A percentile compares a stretch with the other conserved stretches of the same genome.
phyloP scores from a whole-genome alignment of 2,888 invertebrate species.

The Noctua fimbriata region DNA sequence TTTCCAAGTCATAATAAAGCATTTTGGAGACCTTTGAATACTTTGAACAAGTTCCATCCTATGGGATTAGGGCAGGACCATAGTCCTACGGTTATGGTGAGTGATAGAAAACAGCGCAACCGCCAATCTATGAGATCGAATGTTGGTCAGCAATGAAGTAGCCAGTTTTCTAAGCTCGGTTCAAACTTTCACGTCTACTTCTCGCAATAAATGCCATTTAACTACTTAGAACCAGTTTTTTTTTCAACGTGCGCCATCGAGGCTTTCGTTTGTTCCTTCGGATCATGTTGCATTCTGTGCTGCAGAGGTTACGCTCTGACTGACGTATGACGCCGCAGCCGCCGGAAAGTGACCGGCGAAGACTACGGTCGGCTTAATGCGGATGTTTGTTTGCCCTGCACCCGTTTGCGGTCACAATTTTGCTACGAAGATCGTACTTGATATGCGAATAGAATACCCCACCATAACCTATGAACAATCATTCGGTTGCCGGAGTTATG shows the following conservation, averaged over 20 bases:
- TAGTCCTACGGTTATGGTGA: neutral
- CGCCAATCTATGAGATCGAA: slow-evolving; percentile 25
- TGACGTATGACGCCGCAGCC: slow-evolving; percentile 61
- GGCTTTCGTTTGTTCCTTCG: slow-evolving; percentile 73
- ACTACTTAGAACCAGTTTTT: slow-evolving; percentile 79
- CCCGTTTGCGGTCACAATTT: slow-evolving; percentile 34
- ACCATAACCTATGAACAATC: slow-evolving; percentile 1
- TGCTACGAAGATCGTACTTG: neutral
- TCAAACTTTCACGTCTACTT: slow-evolving; percentile 81
- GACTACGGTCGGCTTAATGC: slow-evolving; percentile 37
- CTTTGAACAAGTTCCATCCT: slow-evolving; percentile 1
- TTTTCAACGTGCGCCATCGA: slow-evolving; percentile 59
- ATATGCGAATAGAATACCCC: neutral
- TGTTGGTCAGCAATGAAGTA: slow-evolving; percentile 72
- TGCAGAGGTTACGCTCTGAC: slow-evolving; percentile 71
- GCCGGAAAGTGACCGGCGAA: slow-evolving; percentile 64
- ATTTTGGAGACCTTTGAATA: neutral
- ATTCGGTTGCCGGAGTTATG: neutral
- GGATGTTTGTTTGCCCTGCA: slow-evolving; percentile 58
- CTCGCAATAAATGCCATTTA: slow-evolving; percentile 78
- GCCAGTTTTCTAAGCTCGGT: slow-evolving; percentile 76
- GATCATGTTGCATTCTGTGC: slow-evolving; percentile 72
- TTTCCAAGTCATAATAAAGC: neutral
- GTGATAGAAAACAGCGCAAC: slow-evolving; percentile 8
- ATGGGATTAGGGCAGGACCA: no score